Evolutionary conservation across 2,113 vertebrate genomes (phyloP).

Genomic region (Hydrochoerus hydrochaeris): DNA sequence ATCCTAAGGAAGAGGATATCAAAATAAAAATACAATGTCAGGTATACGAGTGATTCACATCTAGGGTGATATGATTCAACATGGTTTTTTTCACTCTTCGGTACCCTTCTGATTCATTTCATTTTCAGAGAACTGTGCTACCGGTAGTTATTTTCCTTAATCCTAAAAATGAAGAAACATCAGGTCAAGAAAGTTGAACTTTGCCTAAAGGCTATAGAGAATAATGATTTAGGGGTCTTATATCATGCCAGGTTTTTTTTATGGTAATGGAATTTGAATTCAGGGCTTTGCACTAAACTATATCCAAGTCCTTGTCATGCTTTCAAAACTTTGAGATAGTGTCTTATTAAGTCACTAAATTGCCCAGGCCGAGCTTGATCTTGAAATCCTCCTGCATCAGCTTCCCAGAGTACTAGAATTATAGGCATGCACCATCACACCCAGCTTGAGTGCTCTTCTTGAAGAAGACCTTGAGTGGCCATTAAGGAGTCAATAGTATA

Average conservation of each 20-base stretch:
- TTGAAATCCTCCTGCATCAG: not conserved
- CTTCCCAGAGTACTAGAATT: not conserved
- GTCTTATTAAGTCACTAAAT: not conserved
- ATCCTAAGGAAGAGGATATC: not conserved
- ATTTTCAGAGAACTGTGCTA: not conserved
- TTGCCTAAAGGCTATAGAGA: not conserved
- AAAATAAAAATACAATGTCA: not conserved
- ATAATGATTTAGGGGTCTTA: not conserved
- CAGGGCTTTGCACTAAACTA: not conserved
- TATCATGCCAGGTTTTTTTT: not conserved
- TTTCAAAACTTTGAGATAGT: not conserved
- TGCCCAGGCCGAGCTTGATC: not conserved
- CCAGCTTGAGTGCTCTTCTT: not conserved
- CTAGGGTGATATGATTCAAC: not conserved
- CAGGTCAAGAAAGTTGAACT: not conserved
- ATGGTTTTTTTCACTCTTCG: not conserved
- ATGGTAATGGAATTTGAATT: not conserved
- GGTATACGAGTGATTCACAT: not conserved
- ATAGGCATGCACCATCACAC: not conserved
- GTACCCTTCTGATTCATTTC: not conserved
- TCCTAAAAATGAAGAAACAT: not conserved
- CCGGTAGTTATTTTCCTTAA: not conserved
- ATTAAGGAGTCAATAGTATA: not conserved
- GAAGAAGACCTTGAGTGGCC: not conserved
- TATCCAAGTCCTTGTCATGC: not conserved